Conservation (phyloP, 2,113 vertebrate genomes). For the Vulpes vulpes region DNA sequence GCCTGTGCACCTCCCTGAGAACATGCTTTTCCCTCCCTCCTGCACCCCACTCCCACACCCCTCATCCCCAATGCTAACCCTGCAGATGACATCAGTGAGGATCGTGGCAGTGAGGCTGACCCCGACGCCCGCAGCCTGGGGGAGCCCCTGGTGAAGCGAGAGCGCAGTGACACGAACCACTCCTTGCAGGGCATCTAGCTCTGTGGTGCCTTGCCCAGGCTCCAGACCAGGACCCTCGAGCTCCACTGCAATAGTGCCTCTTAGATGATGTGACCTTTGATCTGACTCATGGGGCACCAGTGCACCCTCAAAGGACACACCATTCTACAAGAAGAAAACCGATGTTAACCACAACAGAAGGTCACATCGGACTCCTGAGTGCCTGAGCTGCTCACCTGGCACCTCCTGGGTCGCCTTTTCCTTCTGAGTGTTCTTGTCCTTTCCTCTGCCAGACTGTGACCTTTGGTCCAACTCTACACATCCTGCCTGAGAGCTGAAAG, state of each 20-base stretch:
- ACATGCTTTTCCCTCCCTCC: neutral
- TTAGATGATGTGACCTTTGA: slow-evolving; percentile 76
- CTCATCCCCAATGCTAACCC: neutral
- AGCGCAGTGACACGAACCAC: slow-evolving; percentile 93
- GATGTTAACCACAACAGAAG: rapidly evolving
- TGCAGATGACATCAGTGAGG: slow-evolving; percentile 91
- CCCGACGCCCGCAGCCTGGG: slow-evolving; percentile 80
- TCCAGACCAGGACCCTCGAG: neutral
- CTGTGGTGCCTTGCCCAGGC: neutral
- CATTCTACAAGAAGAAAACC: neutral
- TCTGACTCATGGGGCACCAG: slow-evolving; percentile 33
- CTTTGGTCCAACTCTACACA: neutral
- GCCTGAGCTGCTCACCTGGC: rapidly evolving
- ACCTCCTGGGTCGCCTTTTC: rapidly evolving
- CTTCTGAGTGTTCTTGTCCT: neutral
- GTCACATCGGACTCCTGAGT: rapidly evolving
- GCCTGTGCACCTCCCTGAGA: neutral
- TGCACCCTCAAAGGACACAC: neutral
- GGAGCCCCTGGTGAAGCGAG: slow-evolving; percentile 95
- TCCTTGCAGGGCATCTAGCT: slow-evolving; percentile 95
- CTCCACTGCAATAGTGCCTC: slow-evolving; percentile 82
- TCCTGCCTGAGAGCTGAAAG: neutral
- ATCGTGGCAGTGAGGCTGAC: slow-evolving; percentile 89
- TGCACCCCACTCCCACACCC: too few species aligned
- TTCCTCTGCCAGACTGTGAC: neutral